Base-by-base conservation (phyloP, 2,113 vertebrate genomes). In the Hippocampus mohnikei region DNA sequence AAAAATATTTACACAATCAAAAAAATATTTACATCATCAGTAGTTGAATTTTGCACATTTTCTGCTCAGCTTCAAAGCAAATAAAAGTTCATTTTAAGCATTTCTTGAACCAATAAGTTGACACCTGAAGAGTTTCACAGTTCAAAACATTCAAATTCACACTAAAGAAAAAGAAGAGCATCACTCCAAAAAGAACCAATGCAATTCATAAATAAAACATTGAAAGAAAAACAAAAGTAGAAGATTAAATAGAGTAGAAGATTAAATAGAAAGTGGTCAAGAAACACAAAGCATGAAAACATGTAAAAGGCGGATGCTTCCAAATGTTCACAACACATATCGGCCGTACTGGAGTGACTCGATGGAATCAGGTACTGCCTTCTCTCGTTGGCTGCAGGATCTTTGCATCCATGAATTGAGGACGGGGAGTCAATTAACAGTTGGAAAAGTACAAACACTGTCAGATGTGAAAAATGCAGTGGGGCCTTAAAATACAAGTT, bases 1-100 rank as follows among this genome's bases (percentile, higher is more conserved):
- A 25, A 41, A 11, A 81, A 80, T 68, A 50, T 33, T 21, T 21
- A 16, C 46, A 48, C 76, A 76, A 85, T 82, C 87, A 23, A 61
- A 18, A 1, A 18, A 73, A 12, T 89, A 86, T 88, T 72, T 88
- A 88, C 83, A 88, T 75, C 74, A 84, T 83, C 87, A 88, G 84
- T 82, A 87, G 84, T 83, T 71, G 62, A 75, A 61, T 71, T 66
- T 69, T 12, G 69, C 79, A 61, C 67, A 58, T 56, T 78, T 75
- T 60, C 7, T 70, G 69, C 33, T 73, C 48, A 73, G 65, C 65
- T 81, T 74, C 52, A 69, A 83, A 75, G 72, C 55, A 69, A 81
- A 75, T 72, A 82, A 86, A 84, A 88, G 77, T 83, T 69, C 62
- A 79, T 52, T 48, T 12, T 81, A 74, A 70, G 80, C 76, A 77